Conservation (phyloP, 2,888 invertebrate species). For the Hydropsyche betteni region DNA sequence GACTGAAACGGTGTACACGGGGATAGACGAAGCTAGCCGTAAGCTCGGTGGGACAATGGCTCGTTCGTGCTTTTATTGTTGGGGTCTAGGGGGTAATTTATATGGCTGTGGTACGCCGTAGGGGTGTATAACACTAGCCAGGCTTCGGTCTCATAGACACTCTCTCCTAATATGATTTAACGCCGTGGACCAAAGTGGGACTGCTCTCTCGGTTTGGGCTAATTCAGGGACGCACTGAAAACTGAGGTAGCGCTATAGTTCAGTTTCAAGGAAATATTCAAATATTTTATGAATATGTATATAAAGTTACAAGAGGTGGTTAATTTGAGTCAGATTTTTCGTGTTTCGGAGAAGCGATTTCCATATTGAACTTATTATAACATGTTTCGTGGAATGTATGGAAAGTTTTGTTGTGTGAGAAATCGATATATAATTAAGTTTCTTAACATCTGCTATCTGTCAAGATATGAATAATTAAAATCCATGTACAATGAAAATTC, state of each 20-base stretch:
- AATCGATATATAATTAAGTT: conserved; percentile 12
- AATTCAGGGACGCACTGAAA: no score
- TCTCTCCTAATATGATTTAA: conserved; percentile 24
- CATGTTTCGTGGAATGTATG: no score
- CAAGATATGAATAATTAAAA: conserved; percentile 39
- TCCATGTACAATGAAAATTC: conserved; percentile 26
- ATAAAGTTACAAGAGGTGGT: no score
- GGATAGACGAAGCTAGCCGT: conserved; percentile 32
- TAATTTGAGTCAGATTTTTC: no score
- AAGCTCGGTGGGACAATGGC: conserved; percentile 37
- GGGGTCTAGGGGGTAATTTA: conserved; percentile 35
- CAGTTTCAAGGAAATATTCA: no score
- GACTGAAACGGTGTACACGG: neutral
- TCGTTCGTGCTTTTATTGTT: conserved; percentile 39
- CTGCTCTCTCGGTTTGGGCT: no score
- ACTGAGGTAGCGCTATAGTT: no score
- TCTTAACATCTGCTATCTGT: conserved; percentile 39
- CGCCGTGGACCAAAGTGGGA: neutral
- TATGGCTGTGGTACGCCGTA: conserved; percentile 33
- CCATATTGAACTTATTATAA: no score
- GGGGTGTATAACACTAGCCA: conserved; percentile 9
- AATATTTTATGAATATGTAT: no score
- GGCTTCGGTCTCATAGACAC: neutral
- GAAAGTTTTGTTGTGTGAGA: neutral
- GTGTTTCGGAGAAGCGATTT: no score